Percentiles rank a stretch among this genome's conserved stretches.
Conservation (phyloP, 2,888 invertebrate species). For the Ophraella communa region DNA sequence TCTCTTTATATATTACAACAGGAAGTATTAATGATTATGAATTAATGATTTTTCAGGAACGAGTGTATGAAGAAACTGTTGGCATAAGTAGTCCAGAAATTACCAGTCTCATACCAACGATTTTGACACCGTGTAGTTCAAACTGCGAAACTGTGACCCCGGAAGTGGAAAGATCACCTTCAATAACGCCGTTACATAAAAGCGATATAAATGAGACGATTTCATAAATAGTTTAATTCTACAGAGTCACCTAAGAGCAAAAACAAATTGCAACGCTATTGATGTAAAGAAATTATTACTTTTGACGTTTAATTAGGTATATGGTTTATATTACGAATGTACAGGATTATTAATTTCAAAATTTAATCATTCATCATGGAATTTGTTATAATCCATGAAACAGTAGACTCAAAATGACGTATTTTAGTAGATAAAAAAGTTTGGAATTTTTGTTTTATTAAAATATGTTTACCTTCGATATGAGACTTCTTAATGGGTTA, state of each 20-base stretch:
- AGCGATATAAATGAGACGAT: conserved; percentile 58
- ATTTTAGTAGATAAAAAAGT: too few relatives aligned
- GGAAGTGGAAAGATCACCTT: conserved; percentile 62
- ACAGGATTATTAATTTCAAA: too few relatives aligned
- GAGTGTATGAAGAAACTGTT: conserved; percentile 63
- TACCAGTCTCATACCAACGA: conserved; percentile 71
- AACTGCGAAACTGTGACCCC: conserved; percentile 62
- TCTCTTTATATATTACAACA: too few relatives aligned
- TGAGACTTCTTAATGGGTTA: too few relatives aligned
- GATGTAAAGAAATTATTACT: conserved; percentile 2
- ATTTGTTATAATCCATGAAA: too few relatives aligned
- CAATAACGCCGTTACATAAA: conserved; percentile 65
- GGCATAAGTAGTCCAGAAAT: conserved; percentile 70
- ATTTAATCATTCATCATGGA: too few relatives aligned
- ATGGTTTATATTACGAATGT: too few relatives aligned
- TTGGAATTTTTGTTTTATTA: too few relatives aligned
- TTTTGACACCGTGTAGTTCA: conserved; percentile 65
- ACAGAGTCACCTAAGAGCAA: conserved; percentile 37
- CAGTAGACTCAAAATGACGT: too few relatives aligned
- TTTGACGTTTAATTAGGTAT: too few relatives aligned
- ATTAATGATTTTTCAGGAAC: conserved; percentile 60
- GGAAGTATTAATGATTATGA: too few relatives aligned
- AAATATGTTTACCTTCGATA: too few relatives aligned
- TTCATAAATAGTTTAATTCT: conserved; percentile 37
- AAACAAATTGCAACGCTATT: conserved; percentile 10